Evolutionary conservation across 2,797 vertebrate genomes (phyloP).

Genomic region (Sebastes aleutianus): DNA sequence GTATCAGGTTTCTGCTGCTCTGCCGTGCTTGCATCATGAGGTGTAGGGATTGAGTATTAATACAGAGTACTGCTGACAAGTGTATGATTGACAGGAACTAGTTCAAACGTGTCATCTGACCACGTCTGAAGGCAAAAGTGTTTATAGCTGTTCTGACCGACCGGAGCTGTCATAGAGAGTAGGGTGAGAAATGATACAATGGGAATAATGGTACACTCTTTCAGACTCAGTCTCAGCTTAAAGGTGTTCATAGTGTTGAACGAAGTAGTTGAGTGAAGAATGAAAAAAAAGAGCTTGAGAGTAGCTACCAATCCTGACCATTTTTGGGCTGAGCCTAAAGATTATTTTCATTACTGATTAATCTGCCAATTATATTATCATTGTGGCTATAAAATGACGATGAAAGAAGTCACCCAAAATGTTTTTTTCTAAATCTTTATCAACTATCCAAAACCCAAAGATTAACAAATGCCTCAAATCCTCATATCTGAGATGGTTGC

Average conservation of each 20-base stretch:
- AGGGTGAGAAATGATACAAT: neutral
- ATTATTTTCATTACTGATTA: neutral
- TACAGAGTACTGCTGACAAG: neutral
- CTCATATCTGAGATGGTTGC: neutral
- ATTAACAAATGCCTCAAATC: neutral
- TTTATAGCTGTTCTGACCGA: neutral
- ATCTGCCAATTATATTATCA: neutral
- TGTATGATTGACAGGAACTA: neutral
- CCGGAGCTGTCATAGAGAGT: neutral
- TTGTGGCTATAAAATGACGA: neutral
- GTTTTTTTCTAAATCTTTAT: neutral
- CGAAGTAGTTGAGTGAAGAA: neutral
- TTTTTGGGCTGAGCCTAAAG: neutral
- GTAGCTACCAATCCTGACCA: neutral
- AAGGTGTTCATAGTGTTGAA: neutral
- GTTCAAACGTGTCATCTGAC: neutral
- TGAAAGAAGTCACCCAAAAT: neutral
- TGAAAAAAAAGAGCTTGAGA: neutral
- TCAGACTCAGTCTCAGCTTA: neutral
- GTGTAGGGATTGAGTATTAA: neutral
- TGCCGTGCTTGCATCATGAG: constrained; percentile 6
- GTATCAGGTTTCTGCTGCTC: neutral
- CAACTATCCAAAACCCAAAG: neutral
- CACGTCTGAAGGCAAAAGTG: neutral
- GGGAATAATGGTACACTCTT: neutral